These are phyloP conservation scores for Hybos culiciformis DNA, from an alignment of 2,888 invertebrate genomes.

Conservation along the genomic window DNA sequence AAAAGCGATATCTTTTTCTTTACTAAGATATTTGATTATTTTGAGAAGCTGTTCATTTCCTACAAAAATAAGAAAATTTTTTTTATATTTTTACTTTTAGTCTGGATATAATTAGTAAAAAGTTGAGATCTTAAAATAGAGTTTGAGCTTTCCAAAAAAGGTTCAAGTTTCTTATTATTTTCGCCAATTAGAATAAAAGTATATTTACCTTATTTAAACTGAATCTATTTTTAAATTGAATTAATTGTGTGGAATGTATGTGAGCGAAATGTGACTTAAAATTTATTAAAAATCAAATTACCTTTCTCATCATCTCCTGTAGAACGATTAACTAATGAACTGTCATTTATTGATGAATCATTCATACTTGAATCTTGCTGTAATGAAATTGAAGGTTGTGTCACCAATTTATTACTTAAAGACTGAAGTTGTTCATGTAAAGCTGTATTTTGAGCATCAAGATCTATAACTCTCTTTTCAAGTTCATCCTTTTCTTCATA, in stretches of 20 bases:
- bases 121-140: no score
- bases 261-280: no score
- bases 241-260: no score
- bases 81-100: no score
- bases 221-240: no score
- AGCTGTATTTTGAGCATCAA: slow-evolving; percentile 64
- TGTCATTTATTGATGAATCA: slow-evolving; percentile 41
- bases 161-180: no score
- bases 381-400: slow-evolving; percentile 17
- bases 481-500: slow-evolving; percentile 52
- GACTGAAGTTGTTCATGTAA: slow-evolving; percentile 79
- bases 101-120: no score
- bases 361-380: slow-evolving; percentile 35
- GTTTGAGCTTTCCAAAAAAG: no score
- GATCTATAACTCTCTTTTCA: slow-evolving; percentile 52
- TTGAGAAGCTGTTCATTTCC: slow-evolving; percentile 64
- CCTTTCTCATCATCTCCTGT: slow-evolving; percentile 58
- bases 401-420: slow-evolving; percentile 54
- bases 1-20: slow-evolving; percentile 80
- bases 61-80: no score
- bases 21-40: slow-evolving; percentile 74
- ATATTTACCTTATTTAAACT: no score
- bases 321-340: slow-evolving; percentile 42
- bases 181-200: no score
- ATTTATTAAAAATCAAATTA: no score